These are phyloP conservation scores for Erithacus rubecula DNA, from an alignment of 2,797 vertebrate species.

Conservation along the genomic window DNA sequence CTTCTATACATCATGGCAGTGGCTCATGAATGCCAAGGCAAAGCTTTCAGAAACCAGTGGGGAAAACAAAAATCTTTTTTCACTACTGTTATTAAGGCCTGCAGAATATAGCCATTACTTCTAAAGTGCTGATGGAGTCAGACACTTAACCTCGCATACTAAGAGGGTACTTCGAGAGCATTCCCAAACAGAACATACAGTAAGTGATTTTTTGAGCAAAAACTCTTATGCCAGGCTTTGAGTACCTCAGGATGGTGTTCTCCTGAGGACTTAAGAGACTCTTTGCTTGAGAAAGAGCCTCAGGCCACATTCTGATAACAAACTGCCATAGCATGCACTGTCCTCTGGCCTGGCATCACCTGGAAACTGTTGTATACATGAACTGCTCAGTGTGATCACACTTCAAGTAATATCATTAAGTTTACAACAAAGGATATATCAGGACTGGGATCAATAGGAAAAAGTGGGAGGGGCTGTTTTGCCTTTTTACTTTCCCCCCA, in stretches of 20 bases:
- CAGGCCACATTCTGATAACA: background rate
- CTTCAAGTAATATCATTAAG: background rate
- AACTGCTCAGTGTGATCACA: background rate
- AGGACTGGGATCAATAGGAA: background rate
- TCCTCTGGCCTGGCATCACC: background rate
- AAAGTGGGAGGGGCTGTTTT: fast-evolving
- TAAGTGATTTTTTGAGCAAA: background rate
- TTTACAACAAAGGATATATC: background rate
- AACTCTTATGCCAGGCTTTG: background rate
- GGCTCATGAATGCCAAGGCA: background rate
- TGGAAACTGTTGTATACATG: background rate
- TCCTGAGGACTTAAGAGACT: background rate
- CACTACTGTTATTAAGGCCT: background rate
- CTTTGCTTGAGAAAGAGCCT: background rate
- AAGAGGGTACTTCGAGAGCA: background rate
- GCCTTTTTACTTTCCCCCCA: too few relatives aligned
- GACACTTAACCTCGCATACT: background rate
- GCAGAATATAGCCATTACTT: background rate
- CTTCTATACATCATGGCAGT: background rate
- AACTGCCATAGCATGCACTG: background rate
- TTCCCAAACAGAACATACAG: background rate
- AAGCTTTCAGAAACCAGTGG: background rate
- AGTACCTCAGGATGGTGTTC: background rate
- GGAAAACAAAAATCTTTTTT: background rate
- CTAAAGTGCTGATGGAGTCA: background rate